A percentile compares a stretch with the other conserved stretches of the same genome.
phyloP scores from a whole-genome alignment of 2,888 invertebrate genomes.

The Bursaphelenchus okinawaensis region DNA sequence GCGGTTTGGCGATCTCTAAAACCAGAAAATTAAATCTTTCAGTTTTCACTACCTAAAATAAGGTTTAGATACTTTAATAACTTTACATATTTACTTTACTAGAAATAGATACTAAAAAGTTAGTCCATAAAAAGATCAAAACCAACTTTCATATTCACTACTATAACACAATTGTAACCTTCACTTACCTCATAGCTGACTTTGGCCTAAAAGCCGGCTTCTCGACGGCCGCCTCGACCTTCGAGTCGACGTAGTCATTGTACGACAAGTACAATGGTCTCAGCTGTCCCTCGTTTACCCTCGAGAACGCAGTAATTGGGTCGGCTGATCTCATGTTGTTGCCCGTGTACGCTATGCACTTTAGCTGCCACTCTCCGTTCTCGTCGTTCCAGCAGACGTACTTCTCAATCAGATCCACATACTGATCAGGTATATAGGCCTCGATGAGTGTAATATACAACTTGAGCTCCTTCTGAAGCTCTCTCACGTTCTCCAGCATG shows the following conservation, averaged over 20 bases:
- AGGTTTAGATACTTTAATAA: too few species aligned
- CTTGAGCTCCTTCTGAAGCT: conserved; percentile 81
- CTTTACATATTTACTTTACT: too few species aligned
- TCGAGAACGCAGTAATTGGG: conserved; percentile 18
- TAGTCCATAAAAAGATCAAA: too few species aligned
- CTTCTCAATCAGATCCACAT: conserved; percentile 67
- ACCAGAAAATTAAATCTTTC: too few species aligned
- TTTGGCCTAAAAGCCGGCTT: conserved; percentile 17
- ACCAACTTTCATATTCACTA: too few species aligned
- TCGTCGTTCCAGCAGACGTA: conserved; percentile 96
- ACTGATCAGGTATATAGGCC: conserved; percentile 85
- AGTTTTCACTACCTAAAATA: too few species aligned
- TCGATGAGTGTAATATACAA: conserved; percentile 84
- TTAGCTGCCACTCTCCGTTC: conserved; percentile 94
- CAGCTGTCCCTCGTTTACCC: conserved; percentile 27
- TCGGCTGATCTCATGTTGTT: conserved; percentile 79
- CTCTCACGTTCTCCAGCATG: conserved; percentile 82
- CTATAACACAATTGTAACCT: too few species aligned
- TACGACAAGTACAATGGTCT: conserved; percentile 32
- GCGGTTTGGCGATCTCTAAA: conserved; percentile 45
- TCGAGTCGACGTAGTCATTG: conserved; percentile 22
- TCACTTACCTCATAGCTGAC: conserved; percentile 33
- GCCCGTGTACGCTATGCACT: conserved; percentile 87
- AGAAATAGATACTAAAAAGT: too few species aligned
- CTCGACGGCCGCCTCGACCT: conserved; percentile 4